Evolutionary conservation across 2,113 vertebrate species (phyloP).

Genomic region (Peucedramus taeniatus): DNA sequence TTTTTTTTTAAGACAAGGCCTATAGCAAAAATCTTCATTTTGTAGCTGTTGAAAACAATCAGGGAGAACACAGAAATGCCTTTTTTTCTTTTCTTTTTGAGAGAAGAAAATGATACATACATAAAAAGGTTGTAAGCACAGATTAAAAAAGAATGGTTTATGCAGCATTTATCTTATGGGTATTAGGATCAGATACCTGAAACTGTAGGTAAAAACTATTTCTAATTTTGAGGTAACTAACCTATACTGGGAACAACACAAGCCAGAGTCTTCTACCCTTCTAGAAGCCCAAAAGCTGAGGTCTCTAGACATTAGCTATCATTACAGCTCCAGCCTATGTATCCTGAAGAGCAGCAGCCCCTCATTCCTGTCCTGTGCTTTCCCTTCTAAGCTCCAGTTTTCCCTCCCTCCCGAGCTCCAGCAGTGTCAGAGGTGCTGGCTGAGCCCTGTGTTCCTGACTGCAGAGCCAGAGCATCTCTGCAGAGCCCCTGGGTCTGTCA

Average conservation of each 20-base stretch:
- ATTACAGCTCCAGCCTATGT: neutral
- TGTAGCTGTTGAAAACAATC: neutral
- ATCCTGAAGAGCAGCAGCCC: neutral
- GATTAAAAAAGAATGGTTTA: neutral
- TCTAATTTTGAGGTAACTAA: neutral
- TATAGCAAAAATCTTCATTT: neutral
- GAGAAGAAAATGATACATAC: neutral
- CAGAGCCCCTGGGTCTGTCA: neutral
- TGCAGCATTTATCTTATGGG: neutral
- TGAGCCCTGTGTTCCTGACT: neutral
- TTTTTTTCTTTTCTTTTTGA: neutral
- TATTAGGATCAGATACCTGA: neutral
- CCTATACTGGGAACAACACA: neutral
- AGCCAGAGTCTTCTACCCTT: neutral
- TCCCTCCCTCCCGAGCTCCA: neutral
- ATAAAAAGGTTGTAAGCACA: neutral
- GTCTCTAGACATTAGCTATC: neutral
- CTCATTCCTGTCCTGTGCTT: neutral
- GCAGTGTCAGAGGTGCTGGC: neutral
- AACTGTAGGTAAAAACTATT: neutral
- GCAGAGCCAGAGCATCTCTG: neutral
- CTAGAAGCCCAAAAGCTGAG: neutral
- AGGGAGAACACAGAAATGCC: neutral
- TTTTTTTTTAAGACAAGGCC: neutral
- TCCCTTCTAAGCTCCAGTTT: neutral